These are phyloP conservation scores for Drosophila vallismaia DNA, from an alignment of 2,888 invertebrate genomes.

Conservation along the genomic window DNA sequence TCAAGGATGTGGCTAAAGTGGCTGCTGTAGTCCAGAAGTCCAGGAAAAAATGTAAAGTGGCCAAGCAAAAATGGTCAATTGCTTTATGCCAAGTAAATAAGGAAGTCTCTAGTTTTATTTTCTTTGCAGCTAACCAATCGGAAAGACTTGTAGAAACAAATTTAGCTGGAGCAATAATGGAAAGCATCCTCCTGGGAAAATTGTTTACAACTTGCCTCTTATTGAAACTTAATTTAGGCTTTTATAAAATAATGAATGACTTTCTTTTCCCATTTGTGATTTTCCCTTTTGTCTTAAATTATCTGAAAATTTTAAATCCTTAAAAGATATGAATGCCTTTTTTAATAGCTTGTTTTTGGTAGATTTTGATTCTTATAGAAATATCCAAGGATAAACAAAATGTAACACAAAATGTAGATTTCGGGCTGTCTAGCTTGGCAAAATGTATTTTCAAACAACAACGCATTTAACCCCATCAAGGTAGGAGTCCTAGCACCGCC, in stretches of 20 bases:
- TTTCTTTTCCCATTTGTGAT: no score
- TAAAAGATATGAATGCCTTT: no score
- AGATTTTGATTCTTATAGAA: no score
- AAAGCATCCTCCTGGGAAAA: no score
- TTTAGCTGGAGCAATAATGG: neutral
- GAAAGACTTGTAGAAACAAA: neutral
- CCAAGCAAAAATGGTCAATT: constrained; percentile 3
- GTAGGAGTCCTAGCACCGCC: neutral
- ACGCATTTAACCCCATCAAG: neutral
- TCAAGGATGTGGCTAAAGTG: neutral
- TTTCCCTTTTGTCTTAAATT: no score
- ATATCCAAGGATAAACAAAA: neutral
- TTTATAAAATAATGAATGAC: no score
- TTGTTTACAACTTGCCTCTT: no score
- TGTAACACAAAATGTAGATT: neutral
- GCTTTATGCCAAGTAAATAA: neutral
- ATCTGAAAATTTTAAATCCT: no score
- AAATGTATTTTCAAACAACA: neutral
- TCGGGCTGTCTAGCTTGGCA: neutral
- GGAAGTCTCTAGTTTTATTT: neutral
- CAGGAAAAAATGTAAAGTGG: neutral
- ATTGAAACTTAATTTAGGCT: no score
- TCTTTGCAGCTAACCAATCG: neutral
- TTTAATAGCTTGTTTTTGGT: no score
- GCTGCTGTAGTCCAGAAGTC: neutral